A percentile compares a stretch with the other conserved stretches of the same genome.
These are phyloP conservation scores for Lasaia peninsularis DNA, from an alignment of 1,140 invertebrate genomes.

Conservation along the genomic window DNA sequence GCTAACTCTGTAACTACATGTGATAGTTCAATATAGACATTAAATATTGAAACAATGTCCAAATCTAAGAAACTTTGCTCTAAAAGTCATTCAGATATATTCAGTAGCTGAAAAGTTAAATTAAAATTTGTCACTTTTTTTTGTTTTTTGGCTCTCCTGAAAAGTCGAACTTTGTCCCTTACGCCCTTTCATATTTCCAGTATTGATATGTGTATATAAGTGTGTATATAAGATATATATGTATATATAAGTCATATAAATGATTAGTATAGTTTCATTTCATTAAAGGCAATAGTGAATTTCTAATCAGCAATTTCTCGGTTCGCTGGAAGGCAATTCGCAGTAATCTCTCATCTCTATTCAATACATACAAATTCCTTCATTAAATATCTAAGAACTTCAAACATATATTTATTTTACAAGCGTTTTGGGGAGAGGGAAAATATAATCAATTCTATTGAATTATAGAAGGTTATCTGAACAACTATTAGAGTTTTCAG, in stretches of 20 bases:
- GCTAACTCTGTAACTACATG: too few species aligned
- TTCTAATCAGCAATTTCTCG: conserved; percentile 2
- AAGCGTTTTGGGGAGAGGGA: conserved; percentile 11
- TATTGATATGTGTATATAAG: too few species aligned
- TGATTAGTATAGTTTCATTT: background rate
- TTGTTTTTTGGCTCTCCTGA: too few species aligned
- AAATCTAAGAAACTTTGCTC: too few species aligned
- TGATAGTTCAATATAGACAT: too few species aligned
- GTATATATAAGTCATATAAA: background rate
- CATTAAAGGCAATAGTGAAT: conserved; percentile 1
- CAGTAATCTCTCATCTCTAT: background rate
- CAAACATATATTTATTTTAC: conserved; percentile 9
- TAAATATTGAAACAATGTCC: too few species aligned
- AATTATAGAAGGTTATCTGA: conserved; percentile 45
- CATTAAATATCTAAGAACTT: conserved; percentile 7
- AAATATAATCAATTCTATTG: conserved; percentile 48
- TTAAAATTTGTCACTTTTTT: too few species aligned
- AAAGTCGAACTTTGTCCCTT: too few species aligned
- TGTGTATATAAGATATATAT: too few species aligned
- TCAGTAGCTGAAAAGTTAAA: too few species aligned
- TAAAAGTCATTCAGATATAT: too few species aligned
- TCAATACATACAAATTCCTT: conserved; percentile 9
- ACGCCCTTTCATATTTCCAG: too few species aligned
- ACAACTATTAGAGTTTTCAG: conserved; percentile 43
- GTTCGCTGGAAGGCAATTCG: conserved; percentile 6